phyloP scores from a whole-genome alignment of 2,113 vertebrate genomes.

The Melozone crissalis region DNA sequence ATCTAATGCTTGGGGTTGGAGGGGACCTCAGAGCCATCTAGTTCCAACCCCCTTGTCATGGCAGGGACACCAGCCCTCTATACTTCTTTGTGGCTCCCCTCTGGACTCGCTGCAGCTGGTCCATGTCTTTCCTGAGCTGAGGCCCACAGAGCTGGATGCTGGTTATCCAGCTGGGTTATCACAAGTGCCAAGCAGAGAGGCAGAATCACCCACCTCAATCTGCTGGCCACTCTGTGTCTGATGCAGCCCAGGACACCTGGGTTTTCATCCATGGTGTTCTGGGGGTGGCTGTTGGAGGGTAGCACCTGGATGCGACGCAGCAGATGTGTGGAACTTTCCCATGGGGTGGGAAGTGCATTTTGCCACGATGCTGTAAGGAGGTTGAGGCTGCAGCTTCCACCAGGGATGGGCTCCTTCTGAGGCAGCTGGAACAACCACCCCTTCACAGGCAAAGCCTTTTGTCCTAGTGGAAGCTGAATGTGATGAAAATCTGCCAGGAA shows the following conservation, averaged over 20 bases:
- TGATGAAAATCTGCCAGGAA: neutral
- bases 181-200: neutral
- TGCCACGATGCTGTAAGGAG: neutral
- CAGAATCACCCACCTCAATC: neutral
- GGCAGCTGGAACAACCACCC: neutral
- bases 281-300: accelerated
- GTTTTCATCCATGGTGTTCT: neutral
- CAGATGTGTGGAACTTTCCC: neutral
- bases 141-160: neutral
- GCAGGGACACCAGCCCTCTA: neutral
- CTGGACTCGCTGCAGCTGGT: accelerated
- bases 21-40: too few species aligned
- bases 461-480: neutral
- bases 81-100: neutral
- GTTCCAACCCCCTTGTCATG: too few species aligned
- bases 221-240: neutral
- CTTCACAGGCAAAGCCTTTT: neutral
- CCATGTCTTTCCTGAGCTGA: neutral
- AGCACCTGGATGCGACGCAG: neutral
- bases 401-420: accelerated
- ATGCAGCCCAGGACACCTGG: neutral
- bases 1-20: neutral
- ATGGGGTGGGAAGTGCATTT: neutral
- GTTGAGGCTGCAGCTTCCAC: neutral
- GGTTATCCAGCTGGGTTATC: neutral